phyloP scores from a whole-genome alignment of 2,888 invertebrate species.

The Harpagoxenus sublaevis region DNA sequence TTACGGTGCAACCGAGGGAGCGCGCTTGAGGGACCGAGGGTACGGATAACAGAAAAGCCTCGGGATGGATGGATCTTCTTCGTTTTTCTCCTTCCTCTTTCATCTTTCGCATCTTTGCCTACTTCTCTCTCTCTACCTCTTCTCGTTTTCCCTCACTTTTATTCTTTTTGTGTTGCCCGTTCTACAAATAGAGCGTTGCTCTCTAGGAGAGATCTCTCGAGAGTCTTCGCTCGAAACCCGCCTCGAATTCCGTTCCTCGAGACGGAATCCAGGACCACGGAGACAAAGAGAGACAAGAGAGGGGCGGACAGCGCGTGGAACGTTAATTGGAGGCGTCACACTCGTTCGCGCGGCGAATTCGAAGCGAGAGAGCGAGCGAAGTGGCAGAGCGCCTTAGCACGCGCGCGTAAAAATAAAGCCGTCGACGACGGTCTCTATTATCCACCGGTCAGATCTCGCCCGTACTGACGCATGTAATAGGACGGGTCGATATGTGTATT shows the following conservation, averaged over 20 bases:
- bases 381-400: slow-evolving; percentile 29
- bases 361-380: slow-evolving; percentile 28
- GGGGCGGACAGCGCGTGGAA: slow-evolving; percentile 23
- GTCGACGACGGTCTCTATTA: slow-evolving; percentile 23
- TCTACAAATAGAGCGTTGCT: slow-evolving; percentile 36
- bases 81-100: slow-evolving; percentile 10
- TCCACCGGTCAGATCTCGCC: slow-evolving; percentile 7
- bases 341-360: slow-evolving; percentile 32
- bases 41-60: neutral
- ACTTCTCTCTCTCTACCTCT: neutral
- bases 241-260: neutral
- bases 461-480: slow-evolving; percentile 32
- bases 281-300: neutral
- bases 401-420: slow-evolving; percentile 46
- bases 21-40: neutral
- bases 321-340: slow-evolving; percentile 65
- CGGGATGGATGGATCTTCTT: neutral
- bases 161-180: neutral
- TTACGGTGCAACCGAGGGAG: neutral
- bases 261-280: neutral
- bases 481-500: slow-evolving; percentile 34
- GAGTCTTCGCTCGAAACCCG: neutral
- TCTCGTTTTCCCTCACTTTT: neutral
- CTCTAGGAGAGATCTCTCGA: slow-evolving; percentile 7
- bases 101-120: neutral